Conservation (phyloP, 2,888 invertebrate species). For the Agrochola circellaris region DNA sequence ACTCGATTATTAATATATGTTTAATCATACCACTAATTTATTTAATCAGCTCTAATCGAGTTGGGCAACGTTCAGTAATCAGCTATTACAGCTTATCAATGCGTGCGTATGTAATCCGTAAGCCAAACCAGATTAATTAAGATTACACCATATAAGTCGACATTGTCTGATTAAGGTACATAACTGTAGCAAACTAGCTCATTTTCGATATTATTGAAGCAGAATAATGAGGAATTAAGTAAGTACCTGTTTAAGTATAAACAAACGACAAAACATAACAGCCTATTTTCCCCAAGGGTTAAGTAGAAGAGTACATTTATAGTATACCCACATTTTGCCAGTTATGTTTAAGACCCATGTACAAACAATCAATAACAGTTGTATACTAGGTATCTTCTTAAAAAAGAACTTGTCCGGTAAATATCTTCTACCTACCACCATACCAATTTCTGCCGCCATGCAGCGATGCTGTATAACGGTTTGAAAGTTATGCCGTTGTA, state of each 20-base stretch:
- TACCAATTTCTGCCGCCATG: background rate
- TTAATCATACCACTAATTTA: constrained; percentile 33
- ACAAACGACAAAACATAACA: background rate
- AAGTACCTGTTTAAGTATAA: background rate
- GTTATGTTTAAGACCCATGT: too few species aligned
- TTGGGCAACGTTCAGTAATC: constrained; percentile 48
- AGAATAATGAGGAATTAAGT: constrained; percentile 12
- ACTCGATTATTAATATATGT: background rate
- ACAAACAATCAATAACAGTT: background rate
- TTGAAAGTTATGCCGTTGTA: too few species aligned
- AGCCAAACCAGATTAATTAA: constrained; percentile 65
- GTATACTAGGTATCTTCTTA: background rate
- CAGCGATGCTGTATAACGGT: background rate
- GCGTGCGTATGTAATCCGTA: constrained; percentile 51
- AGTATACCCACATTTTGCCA: background rate
- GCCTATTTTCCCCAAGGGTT: background rate
- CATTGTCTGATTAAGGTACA: constrained; percentile 43
- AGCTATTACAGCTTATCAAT: constrained; percentile 56
- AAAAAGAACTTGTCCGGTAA: background rate
- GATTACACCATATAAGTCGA: constrained; percentile 54
- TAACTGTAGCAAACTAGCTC: constrained; percentile 6
- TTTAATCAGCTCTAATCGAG: constrained; percentile 52
- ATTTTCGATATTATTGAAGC: constrained; percentile 18
- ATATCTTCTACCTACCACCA: background rate
- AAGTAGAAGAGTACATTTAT: background rate